These are phyloP conservation scores for Melitaea cinxia DNA, from an alignment of 1,140 invertebrate genomes.

Conservation along the genomic window DNA sequence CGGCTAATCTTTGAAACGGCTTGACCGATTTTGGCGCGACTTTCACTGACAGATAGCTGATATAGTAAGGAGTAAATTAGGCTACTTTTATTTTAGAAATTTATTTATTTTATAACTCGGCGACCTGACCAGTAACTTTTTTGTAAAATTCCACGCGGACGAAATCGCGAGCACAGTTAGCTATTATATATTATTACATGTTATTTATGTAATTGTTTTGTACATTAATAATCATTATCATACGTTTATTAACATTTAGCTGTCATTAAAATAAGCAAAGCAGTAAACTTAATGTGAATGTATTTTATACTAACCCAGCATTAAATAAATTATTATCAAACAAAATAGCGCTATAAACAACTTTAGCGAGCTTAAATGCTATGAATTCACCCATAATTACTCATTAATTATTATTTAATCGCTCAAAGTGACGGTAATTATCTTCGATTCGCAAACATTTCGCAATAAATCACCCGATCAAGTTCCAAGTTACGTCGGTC, in stretches of 20 bases:
- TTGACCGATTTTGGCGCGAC: too few relatives aligned
- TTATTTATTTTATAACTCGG: too few relatives aligned
- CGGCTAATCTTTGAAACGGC: too few relatives aligned
- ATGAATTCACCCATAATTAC: not conserved
- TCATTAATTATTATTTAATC: conserved; percentile 9
- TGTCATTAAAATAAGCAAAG: not conserved
- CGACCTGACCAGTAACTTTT: too few relatives aligned
- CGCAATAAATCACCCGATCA: conserved; percentile 58
- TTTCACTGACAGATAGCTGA: too few relatives aligned
- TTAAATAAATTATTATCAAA: not conserved
- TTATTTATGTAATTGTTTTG: too few relatives aligned
- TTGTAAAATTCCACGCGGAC: too few relatives aligned
- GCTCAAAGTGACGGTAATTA: conserved; percentile 43
- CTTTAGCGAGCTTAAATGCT: not conserved
- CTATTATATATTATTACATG: too few relatives aligned
- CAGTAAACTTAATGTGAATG: not conserved
- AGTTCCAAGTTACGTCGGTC: conserved; percentile 47
- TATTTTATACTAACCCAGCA: not conserved
- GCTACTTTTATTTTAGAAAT: too few relatives aligned
- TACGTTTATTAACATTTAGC: not conserved
- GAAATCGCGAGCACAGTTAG: too few relatives aligned
- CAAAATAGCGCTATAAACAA: not conserved
- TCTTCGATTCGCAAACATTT: conserved; percentile 56
- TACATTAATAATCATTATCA: too few relatives aligned
- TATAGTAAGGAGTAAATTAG: too few relatives aligned